A percentile compares a stretch with the other conserved stretches of the same genome.
phyloP scores from a whole-genome alignment of 2,797 vertebrate species.

The Danionella dracula region DNA sequence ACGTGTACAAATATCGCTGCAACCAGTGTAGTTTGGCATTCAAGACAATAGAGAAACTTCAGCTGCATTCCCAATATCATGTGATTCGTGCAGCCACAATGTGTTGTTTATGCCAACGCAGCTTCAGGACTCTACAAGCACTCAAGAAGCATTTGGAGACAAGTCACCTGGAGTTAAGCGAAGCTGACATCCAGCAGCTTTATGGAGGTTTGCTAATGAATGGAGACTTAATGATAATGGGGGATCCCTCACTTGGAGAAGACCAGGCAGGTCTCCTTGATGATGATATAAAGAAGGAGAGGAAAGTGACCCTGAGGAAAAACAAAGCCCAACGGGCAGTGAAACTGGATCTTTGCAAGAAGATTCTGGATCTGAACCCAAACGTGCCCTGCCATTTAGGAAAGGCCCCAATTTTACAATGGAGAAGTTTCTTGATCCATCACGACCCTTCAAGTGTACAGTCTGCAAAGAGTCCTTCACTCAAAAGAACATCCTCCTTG shows the following conservation, averaged over 20 bases:
- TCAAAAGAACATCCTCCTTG: conserved; percentile 96
- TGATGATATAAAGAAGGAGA: conserved; percentile 94
- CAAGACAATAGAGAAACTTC: conserved; percentile 96
- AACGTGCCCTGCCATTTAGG: conserved; percentile 94
- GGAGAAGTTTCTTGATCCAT: conserved; percentile 98
- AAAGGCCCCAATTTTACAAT: conserved; percentile 99
- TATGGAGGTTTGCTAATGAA: conserved; percentile 94
- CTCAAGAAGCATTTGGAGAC: conserved; percentile 97
- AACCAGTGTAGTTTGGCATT: conserved; percentile 98
- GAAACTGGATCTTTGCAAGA: conserved; percentile 92
- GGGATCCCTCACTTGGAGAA: conserved; percentile 85
- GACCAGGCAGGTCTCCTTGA: conserved; percentile 90
- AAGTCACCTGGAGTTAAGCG: conserved; percentile 93
- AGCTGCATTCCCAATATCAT: conserved; percentile 97
- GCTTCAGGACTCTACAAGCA: conserved; percentile 94
- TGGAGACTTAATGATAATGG: conserved; percentile 89
- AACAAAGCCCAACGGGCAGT: conserved; percentile 94
- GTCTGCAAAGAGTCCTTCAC: conserved; percentile 99
- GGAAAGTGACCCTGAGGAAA: conserved; percentile 94
- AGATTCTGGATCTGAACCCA: conserved; percentile 95
- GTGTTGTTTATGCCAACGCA: conserved; percentile 98
- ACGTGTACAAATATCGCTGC: conserved; percentile 98
- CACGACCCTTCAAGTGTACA: conserved; percentile 97
- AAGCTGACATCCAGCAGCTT: conserved; percentile 96
- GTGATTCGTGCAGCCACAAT: conserved; percentile 96